Conservation (phyloP, 2,797 vertebrate species). For the Peromyscus melanophrys region DNA sequence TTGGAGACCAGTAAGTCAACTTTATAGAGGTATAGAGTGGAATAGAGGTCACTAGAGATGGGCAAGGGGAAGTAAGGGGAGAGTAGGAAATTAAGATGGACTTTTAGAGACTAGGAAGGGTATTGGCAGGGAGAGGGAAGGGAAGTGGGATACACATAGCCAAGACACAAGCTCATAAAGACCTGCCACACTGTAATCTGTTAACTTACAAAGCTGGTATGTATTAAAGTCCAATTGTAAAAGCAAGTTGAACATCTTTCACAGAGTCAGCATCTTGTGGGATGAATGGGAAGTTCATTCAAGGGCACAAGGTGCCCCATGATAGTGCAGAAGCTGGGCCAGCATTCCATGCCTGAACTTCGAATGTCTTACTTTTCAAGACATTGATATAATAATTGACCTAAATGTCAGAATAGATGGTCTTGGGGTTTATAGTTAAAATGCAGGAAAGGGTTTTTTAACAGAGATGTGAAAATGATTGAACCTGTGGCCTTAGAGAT, state of each 20-base stretch:
- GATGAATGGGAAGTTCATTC: background rate
- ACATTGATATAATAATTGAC: conserved; percentile 51
- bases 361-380: conserved; percentile 38
- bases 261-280: background rate
- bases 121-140: background rate
- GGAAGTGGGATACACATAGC: background rate
- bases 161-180: background rate
- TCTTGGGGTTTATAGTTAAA: background rate
- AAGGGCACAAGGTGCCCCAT: background rate
- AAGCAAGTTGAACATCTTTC: background rate
- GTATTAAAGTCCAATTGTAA: background rate
- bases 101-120: background rate
- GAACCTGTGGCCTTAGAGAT: background rate
- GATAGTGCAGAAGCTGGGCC: background rate
- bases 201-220: background rate
- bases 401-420: conserved; percentile 14
- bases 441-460: background rate
- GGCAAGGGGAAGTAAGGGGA: background rate
- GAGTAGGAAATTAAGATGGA: background rate
- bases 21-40: background rate
- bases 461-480: background rate
- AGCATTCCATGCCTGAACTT: background rate
- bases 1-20: background rate
- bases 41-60: background rate
- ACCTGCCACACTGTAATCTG: too few relatives aligned